Base-by-base conservation (phyloP, 2,113 vertebrate species). In the Quiscalus mexicanus region DNA sequence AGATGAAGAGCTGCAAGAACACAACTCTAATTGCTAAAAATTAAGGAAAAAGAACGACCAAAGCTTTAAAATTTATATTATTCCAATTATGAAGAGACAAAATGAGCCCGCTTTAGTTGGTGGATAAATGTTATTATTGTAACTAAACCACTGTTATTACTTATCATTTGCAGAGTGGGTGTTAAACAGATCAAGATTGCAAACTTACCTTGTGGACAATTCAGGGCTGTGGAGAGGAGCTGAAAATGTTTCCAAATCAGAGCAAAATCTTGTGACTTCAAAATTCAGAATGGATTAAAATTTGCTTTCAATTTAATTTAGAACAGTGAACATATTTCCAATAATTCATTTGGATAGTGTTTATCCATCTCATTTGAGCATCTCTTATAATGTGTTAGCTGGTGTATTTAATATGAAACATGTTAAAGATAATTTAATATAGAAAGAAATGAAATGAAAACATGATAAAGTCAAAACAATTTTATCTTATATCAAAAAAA, bases 381-480 rank as follows among this genome's bases (percentile, higher is more conserved):
- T 71, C 78, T 92, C 37, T 83, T 81, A 33, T 33, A 75, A 73
- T 92, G 63, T 77, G 79, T 84, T 90, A 92, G 50, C 55, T 93
- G 47, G 59, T 95, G 53, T 92, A 89, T 95, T 95, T 93, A 95
- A 92, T 70, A 83, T 30, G 59, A 86, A 95, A 70, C 58, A 67
- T 84, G 83, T 77, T 88, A 86, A 92, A 90, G 55, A 63, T 77
- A 88, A 33, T 89, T 90, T 90, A 93, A 52, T 90, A 92, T 24
- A 90, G 79, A 88, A 93, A 92, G 55, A 92, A 93, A 83, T 35
- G 0, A 93, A 91, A 95, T 68, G 7, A 88, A 86, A 96, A 84
- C 71, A 80, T 2, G 11, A 86, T 70, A 55, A 95, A 95, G 80
- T 94, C 93, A 96, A 96, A 97, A 94, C 84, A 89, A 75, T 84